phyloP scores from a whole-genome alignment of 2,797 vertebrate genomes.

The Brachyrhaphis roseni region DNA sequence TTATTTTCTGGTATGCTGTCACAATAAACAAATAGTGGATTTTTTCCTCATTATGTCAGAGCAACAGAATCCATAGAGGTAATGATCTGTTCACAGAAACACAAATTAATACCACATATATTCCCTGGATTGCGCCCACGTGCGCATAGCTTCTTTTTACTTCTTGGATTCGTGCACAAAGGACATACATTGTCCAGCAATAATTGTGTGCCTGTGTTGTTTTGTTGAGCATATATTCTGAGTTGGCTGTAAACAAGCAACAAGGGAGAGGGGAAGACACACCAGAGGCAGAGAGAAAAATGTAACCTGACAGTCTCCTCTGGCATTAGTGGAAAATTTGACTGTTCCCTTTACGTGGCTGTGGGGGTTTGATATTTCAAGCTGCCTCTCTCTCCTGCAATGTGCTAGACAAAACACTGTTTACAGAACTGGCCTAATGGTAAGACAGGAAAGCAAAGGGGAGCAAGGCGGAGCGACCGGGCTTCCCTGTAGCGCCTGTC shows the following conservation, averaged over 20 bases:
- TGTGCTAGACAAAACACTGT: slow-evolving; percentile 64
- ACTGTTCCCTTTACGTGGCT: slow-evolving; percentile 59
- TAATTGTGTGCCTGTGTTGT: slow-evolving; percentile 33
- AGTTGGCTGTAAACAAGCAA: slow-evolving; percentile 48
- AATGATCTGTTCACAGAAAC: slow-evolving; percentile 40
- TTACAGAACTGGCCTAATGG: slow-evolving; percentile 56
- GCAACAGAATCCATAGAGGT: slow-evolving; percentile 38
- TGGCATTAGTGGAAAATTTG: slow-evolving; percentile 69
- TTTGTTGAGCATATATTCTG: slow-evolving; percentile 26
- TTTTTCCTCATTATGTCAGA: slow-evolving; percentile 49
- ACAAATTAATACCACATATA: slow-evolving; percentile 45
- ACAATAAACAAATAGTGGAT: slow-evolving; percentile 48
- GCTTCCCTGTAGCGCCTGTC: slow-evolving; percentile 29
- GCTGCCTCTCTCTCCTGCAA: slow-evolving; percentile 55
- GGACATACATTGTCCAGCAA: slow-evolving; percentile 13
- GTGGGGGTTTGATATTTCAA: slow-evolving; percentile 59
- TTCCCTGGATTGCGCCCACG: slow-evolving; percentile 27
- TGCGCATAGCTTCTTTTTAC: background rate
- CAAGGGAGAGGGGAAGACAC: slow-evolving; percentile 48
- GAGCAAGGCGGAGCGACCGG: slow-evolving; percentile 29
- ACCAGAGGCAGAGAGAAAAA: slow-evolving; percentile 50
- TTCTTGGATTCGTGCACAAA: slow-evolving; percentile 21
- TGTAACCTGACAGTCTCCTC: slow-evolving; percentile 64
- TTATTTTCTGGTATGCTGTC: slow-evolving; percentile 34
- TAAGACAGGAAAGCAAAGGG: slow-evolving; percentile 52